phyloP scores from a whole-genome alignment of 2,113 vertebrate genomes.

The Pteropus alecto region DNA sequence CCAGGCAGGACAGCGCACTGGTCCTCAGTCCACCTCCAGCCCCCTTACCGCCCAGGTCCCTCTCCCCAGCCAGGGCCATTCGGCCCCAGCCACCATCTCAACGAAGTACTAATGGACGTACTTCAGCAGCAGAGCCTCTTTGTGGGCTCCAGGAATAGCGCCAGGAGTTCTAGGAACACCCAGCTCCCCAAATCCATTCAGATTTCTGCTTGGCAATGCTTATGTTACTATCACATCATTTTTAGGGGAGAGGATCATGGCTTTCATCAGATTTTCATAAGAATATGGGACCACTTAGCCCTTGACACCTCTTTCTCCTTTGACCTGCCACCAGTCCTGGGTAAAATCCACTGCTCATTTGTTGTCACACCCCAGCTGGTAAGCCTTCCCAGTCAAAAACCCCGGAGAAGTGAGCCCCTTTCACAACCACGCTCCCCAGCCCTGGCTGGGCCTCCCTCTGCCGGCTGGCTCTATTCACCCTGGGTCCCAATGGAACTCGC shows the following conservation, averaged over 20 bases:
- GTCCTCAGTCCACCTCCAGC: background rate
- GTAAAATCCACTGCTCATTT: background rate
- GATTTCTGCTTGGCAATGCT: background rate
- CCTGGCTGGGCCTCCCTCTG: background rate
- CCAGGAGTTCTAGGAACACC: background rate
- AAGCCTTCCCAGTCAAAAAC: background rate
- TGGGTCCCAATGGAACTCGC: background rate
- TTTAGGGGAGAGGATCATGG: background rate
- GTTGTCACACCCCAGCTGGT: background rate
- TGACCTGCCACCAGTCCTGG: background rate
- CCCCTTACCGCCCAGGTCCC: background rate
- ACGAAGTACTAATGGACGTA: background rate
- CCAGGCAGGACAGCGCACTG: background rate
- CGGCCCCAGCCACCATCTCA: background rate
- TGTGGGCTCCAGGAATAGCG: background rate
- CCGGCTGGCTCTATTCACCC: background rate
- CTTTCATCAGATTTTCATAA: background rate
- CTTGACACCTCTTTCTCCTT: background rate
- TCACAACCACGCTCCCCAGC: background rate
- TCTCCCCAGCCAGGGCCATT: background rate
- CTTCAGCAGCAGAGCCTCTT: background rate
- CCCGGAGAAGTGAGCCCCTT: rapidly evolving
- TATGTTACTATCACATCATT: background rate
- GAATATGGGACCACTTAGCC: background rate
- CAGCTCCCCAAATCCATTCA: too few relatives aligned